Evolutionary conservation across 1,140 invertebrate species (phyloP).

Genomic region (Alviniconcha marisindica): DNA sequence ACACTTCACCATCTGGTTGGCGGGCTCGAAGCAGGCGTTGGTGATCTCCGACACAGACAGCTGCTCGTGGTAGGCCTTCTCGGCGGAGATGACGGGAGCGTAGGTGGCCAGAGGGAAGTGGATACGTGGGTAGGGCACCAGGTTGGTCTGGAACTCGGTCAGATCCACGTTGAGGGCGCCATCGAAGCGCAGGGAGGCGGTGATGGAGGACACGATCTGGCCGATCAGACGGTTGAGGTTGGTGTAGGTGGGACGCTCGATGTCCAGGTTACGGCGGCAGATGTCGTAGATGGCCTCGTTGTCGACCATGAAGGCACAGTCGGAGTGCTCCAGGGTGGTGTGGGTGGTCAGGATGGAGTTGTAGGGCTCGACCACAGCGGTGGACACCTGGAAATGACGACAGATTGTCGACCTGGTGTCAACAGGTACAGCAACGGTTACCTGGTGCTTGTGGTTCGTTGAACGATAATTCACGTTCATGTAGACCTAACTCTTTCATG

Average conservation of each 20-base stretch:
- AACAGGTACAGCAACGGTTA: no score
- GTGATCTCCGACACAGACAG: constrained; percentile 85
- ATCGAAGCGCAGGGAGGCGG: constrained; percentile 74
- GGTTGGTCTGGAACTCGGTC: constrained; percentile 43
- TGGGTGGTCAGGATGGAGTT: constrained; percentile 82
- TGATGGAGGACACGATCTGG: constrained; percentile 83
- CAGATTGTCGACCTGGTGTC: no score
- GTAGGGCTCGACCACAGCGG: constrained; percentile 80
- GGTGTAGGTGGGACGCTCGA: constrained; percentile 86
- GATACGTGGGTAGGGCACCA: constrained; percentile 54
- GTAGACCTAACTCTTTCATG: no score
- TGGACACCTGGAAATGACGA: constrained; percentile 70
- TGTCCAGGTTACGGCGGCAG: constrained; percentile 81
- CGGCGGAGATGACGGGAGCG: constrained; percentile 63
- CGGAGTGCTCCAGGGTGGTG: constrained; percentile 64
- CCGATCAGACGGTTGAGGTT: constrained; percentile 87
- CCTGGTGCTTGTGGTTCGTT: no score
- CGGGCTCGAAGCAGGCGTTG: constrained; percentile 89
- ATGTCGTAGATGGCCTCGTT: constrained; percentile 72
- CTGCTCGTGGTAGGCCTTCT: constrained; percentile 67
- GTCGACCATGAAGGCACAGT: constrained; percentile 72
- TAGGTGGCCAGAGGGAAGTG: constrained; percentile 67
- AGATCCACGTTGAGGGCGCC: constrained; percentile 41
- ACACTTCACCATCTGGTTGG: constrained; percentile 95
- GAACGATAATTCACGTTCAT: no score